phyloP scores from a whole-genome alignment of 1,140 invertebrate genomes.

The Dendrolimus punctatus region DNA sequence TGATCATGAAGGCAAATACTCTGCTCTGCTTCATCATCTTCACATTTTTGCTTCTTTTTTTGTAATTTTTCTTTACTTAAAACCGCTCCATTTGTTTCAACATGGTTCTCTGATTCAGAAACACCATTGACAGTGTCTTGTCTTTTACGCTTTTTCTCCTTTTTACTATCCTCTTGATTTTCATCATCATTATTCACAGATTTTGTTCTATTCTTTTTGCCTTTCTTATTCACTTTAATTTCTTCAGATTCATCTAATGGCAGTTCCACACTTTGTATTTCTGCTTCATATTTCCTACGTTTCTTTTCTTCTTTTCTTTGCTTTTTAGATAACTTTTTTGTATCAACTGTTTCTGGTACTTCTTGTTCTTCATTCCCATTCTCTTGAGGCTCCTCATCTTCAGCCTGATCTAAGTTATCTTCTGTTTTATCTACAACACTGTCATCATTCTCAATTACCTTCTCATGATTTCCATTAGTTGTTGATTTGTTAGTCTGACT shows the following conservation, averaged over 20 bases:
- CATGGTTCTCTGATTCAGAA: constrained; percentile 24
- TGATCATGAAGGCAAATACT: constrained; percentile 48
- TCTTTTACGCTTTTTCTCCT: constrained; percentile 56
- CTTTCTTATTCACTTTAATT: constrained; percentile 40
- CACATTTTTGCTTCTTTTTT: constrained; percentile 15
- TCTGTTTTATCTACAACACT: constrained; percentile 6
- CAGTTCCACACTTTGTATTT: constrained; percentile 48
- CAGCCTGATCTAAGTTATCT: neutral
- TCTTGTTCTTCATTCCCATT: constrained; percentile 14
- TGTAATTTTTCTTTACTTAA: constrained; percentile 25
- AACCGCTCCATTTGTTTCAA: constrained; percentile 28
- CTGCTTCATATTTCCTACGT: constrained; percentile 65
- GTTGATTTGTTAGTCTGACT: constrained; percentile 15
- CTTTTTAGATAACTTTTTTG: constrained; percentile 70
- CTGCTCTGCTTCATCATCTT: constrained; percentile 12
- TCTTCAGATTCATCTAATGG: constrained; percentile 28
- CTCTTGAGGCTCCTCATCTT: constrained; percentile 17
- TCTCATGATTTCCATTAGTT: constrained; percentile 15
- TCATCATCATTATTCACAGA: constrained; percentile 32
- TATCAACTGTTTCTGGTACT: constrained; percentile 18
- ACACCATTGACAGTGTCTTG: constrained; percentile 41
- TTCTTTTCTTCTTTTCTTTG: constrained; percentile 72
- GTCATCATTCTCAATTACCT: constrained; percentile 11
- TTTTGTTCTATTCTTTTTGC: constrained; percentile 53
- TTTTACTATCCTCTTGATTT: constrained; percentile 26